These are phyloP conservation scores for Oeneis ivallda DNA, from an alignment of 2,888 invertebrate species.

Conservation along the genomic window DNA sequence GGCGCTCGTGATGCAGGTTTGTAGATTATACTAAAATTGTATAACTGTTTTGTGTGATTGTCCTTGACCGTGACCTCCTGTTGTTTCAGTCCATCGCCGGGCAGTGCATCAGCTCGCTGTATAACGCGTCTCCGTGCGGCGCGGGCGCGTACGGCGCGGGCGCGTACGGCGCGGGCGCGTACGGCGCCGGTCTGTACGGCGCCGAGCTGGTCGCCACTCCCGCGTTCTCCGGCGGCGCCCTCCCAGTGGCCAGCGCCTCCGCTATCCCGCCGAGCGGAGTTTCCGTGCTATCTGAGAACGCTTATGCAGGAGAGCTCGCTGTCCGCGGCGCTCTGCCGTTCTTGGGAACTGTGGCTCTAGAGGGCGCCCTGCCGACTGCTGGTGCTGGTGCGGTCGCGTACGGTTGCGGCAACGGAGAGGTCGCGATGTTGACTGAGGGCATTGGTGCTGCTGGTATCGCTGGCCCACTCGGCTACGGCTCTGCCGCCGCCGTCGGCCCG, in stretches of 20 bases:
- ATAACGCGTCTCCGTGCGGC: not conserved
- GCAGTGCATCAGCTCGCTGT: not conserved
- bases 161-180: too few relatives aligned
- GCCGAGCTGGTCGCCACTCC: slow-evolving; percentile 32
- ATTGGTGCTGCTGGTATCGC: slow-evolving; percentile 23
- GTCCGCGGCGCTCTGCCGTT: slow-evolving; percentile 21
- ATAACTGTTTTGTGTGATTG: too few relatives aligned
- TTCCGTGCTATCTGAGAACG: slow-evolving; percentile 22
- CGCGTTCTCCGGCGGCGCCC: slow-evolving; percentile 20
- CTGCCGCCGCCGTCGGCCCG: not conserved
- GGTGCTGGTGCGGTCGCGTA: slow-evolving; percentile 46
- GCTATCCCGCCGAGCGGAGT: slow-evolving; percentile 25
- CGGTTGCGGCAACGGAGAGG: slow-evolving; percentile 45
- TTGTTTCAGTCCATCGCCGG: not conserved
- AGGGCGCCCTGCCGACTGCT: slow-evolving; percentile 41
- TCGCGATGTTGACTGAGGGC: slow-evolving; percentile 42
- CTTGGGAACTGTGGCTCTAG: slow-evolving; percentile 25
- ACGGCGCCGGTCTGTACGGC: slow-evolving; percentile 38
- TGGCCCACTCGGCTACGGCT: slow-evolving; percentile 16
- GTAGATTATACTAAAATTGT: too few relatives aligned
- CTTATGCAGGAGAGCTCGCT: slow-evolving; percentile 12
- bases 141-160: not conserved
- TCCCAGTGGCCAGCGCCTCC: slow-evolving; percentile 23
- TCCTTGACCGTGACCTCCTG: too few relatives aligned
- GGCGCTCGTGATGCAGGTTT: slow-evolving; percentile 1